A percentile compares a stretch with the other conserved stretches of the same genome.
Evolutionary conservation across 2,113 vertebrate species (phyloP).

Genomic region (Semicossyphus pulcher): DNA sequence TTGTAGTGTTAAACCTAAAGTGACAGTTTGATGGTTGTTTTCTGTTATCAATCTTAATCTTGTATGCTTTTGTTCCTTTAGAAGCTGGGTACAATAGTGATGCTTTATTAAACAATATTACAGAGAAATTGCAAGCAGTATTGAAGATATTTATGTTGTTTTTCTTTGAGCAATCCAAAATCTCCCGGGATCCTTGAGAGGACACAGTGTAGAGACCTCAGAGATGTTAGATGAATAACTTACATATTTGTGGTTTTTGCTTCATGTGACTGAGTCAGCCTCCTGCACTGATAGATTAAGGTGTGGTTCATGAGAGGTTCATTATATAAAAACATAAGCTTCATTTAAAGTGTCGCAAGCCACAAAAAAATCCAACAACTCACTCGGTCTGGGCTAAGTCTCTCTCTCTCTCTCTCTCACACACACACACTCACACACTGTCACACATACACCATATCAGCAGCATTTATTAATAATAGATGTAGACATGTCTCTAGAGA

Average conservation of each 20-base stretch:
- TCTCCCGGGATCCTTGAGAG: neutral
- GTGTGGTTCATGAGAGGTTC: neutral
- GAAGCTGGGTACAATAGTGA: no score
- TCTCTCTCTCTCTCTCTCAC: no score
- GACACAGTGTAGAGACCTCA: neutral
- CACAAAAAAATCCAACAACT: no score
- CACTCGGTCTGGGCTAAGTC: no score
- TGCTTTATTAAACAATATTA: no score
- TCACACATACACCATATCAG: neutral
- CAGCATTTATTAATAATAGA: slow-evolving; percentile 19
- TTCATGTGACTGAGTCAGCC: neutral
- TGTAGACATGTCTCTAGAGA: neutral
- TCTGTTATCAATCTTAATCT: no score
- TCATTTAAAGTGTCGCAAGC: neutral
- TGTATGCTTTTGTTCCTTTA: no score
- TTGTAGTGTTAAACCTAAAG: no score
- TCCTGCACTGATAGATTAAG: neutral
- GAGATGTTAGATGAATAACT: neutral
- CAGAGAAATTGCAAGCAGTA: no score
- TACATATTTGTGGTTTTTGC: neutral
- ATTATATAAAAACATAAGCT: neutral
- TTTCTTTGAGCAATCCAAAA: no score
- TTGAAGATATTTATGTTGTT: no score
- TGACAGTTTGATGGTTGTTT: no score
- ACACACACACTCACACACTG: neutral